phyloP scores from a whole-genome alignment of 2,888 invertebrate genomes.

The Nemoura dubitans region DNA sequence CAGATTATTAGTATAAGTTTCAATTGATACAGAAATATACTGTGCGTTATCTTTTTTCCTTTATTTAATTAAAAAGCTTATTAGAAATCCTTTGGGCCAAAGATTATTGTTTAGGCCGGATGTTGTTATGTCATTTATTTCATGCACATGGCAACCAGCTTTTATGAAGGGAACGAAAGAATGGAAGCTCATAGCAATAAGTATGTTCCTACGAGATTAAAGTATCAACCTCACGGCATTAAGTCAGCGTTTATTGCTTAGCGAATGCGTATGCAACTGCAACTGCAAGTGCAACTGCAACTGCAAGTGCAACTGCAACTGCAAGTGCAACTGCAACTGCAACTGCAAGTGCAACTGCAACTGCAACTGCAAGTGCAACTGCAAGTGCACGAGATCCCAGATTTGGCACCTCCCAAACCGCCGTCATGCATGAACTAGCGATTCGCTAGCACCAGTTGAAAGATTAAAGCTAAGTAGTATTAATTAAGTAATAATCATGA shows the following conservation, averaged over 20 bases:
- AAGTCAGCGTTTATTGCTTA: not conserved
- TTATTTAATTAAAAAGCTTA: not conserved
- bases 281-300: not conserved
- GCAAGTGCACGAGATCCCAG: not conserved
- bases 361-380: no score
- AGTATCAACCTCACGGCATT: not conserved
- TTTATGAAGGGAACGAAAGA: not conserved
- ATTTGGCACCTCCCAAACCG: not conserved
- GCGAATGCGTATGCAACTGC: not conserved
- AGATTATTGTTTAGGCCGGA: not conserved
- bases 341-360: no score
- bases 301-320: not conserved
- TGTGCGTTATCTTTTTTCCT: not conserved
- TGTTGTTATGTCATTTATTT: not conserved
- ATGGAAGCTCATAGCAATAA: not conserved
- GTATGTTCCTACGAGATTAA: not conserved
- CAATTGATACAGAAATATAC: not conserved
- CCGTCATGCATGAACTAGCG: not conserved
- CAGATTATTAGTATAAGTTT: not conserved
- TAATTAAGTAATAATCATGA: not conserved
- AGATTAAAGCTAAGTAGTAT: not conserved
- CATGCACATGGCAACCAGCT: not conserved
- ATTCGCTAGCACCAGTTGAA: not conserved
- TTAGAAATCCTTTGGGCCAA: not conserved
- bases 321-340: not conserved